A percentile compares a stretch with the other conserved stretches of the same genome.
These are phyloP conservation scores for Pseudococcus jackbeardsleyi DNA, from an alignment of 2,888 invertebrate genomes.

Conservation along the genomic window DNA sequence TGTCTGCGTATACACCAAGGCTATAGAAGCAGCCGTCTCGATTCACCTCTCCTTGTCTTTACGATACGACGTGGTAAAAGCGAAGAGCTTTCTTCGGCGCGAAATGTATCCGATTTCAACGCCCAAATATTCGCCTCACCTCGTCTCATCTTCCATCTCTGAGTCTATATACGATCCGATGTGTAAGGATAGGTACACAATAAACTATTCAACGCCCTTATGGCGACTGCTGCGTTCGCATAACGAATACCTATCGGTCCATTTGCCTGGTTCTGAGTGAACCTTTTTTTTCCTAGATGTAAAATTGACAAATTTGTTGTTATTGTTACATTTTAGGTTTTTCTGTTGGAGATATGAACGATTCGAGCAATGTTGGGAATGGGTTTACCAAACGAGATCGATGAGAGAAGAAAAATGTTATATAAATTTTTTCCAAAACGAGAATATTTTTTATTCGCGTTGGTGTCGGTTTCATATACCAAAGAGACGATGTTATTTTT, in stretches of 20 bases:
- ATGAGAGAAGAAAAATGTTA: slow-evolving; percentile 9
- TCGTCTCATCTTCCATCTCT: not conserved
- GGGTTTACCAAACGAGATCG: not conserved
- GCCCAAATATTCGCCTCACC: not conserved
- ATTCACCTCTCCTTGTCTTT: not conserved
- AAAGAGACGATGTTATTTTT: slow-evolving; percentile 9
- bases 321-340: not conserved
- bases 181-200: not conserved
- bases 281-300: not conserved
- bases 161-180: not conserved
- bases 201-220: not conserved
- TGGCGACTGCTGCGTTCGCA: not conserved
- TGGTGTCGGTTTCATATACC: slow-evolving; percentile 10
- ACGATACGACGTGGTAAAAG: not conserved
- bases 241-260: not conserved
- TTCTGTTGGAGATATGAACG: not conserved
- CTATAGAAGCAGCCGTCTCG: not conserved
- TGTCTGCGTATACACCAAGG: not conserved
- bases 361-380: not conserved
- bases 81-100: not conserved
- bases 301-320: slow-evolving; percentile 4
- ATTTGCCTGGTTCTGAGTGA: not conserved
- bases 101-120: not conserved
- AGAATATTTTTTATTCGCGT: not conserved
- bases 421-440: not conserved